phyloP scores from a whole-genome alignment of 1,140 invertebrate genomes.

The Magallana angulata region DNA sequence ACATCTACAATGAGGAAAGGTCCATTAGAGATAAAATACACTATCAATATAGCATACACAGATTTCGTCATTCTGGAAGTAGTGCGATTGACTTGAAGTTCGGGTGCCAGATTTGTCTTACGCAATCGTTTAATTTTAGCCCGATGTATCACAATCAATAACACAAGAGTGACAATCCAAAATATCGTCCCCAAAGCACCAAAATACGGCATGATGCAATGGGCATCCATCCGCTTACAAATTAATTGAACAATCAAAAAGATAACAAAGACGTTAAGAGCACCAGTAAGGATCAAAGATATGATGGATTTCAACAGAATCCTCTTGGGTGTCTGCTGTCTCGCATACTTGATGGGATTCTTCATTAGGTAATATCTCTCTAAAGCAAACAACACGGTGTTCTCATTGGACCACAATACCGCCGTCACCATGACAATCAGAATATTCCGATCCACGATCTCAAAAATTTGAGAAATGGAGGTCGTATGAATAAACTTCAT shows the following conservation, averaged over 20 bases:
- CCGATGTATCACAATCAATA: constrained; percentile 9
- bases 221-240: not conserved
- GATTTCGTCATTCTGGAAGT: constrained; percentile 26
- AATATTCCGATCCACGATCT: not conserved
- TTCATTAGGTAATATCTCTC: constrained; percentile 21
- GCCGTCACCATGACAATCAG: not conserved
- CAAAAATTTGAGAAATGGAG: constrained; percentile 1
- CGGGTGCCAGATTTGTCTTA: not conserved
- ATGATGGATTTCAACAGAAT: not conserved
- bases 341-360: constrained; percentile 11
- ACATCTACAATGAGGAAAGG: not conserved
- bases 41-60: not conserved
- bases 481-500: not conserved
- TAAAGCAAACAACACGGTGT: not conserved
- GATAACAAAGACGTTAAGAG: not conserved
- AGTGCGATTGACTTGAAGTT: not conserved
- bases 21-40: constrained; percentile 12
- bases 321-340: constrained; percentile 1
- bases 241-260: not conserved
- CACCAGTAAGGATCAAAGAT: not conserved
- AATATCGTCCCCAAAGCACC: not conserved
- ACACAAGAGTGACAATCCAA: not conserved
- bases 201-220: not conserved
- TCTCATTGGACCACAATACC: constrained; percentile 20
- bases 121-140: not conserved